phyloP scores from a whole-genome alignment of 2,797 vertebrate genomes.

The Hemitrygon akajei region DNA sequence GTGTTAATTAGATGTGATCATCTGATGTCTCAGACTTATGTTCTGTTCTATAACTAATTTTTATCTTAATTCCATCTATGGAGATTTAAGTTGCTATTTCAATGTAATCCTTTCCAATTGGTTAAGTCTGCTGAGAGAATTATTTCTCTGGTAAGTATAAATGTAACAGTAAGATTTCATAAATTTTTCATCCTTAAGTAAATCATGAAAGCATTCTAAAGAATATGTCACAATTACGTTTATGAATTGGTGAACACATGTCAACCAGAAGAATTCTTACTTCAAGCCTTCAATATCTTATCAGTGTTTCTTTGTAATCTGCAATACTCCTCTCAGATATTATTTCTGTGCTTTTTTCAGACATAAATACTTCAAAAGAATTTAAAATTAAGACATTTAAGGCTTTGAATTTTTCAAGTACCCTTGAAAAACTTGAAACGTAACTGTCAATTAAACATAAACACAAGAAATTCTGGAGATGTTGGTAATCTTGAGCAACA shows the following conservation, averaged over 20 bases:
- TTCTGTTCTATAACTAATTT: not conserved
- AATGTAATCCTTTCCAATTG: constrained; percentile 6
- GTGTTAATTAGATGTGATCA: not conserved
- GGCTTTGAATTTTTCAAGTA: not conserved
- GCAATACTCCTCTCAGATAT: not conserved
- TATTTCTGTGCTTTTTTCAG: not conserved
- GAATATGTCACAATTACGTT: not conserved
- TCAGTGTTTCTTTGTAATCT: not conserved
- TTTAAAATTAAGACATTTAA: not conserved
- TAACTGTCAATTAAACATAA: not conserved
- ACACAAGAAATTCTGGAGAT: no score
- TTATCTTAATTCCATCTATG: not conserved
- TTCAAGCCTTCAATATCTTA: not conserved
- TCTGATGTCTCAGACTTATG: not conserved
- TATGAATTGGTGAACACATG: not conserved
- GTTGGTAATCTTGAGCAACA: no score
- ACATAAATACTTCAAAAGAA: not conserved
- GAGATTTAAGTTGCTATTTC: not conserved
- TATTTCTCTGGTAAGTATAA: not conserved
- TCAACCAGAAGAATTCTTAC: not conserved
- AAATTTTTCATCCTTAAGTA: not conserved
- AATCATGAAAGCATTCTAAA: not conserved
- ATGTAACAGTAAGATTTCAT: not conserved
- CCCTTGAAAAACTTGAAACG: not conserved
- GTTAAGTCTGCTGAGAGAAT: not conserved